Percentiles rank a stretch among this genome's conserved stretches.
Conservation (phyloP, 2,113 vertebrate species). For the Erpornis zantholeuca region DNA sequence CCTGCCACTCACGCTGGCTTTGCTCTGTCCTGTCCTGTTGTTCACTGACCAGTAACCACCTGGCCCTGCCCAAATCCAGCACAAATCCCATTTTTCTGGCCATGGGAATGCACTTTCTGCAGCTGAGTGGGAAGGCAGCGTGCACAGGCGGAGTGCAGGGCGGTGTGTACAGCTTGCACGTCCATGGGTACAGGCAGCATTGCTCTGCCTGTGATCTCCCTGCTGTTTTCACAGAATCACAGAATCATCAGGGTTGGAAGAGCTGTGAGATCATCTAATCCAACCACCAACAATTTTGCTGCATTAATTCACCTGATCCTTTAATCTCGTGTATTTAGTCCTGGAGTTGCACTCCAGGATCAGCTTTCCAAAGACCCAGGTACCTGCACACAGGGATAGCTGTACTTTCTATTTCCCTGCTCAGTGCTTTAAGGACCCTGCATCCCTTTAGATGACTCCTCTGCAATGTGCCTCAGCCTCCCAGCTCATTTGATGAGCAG, state of each 20-base stretch:
- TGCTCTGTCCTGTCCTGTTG: background rate
- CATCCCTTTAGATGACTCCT: accelerated
- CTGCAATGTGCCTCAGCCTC: background rate
- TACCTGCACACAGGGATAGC: accelerated
- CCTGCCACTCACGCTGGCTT: accelerated
- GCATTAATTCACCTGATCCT: background rate
- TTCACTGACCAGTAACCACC: accelerated
- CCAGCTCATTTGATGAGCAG: background rate
- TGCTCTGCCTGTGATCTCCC: background rate
- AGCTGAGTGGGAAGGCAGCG: accelerated
- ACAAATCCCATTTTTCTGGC: accelerated
- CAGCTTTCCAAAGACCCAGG: background rate
- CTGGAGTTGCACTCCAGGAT: accelerated
- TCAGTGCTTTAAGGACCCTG: background rate
- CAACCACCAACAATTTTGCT: accelerated
- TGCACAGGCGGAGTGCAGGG: accelerated
- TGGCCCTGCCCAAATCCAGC: background rate
- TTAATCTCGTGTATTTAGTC: accelerated
- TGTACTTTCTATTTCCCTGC: background rate
- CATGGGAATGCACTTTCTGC: accelerated
- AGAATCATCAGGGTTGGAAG: background rate
- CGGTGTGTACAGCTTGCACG: accelerated
- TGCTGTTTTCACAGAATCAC: accelerated
- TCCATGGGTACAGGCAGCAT: accelerated
- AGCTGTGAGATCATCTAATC: accelerated